A percentile compares a stretch with the other conserved stretches of the same genome.
These are phyloP conservation scores for Arnoldichthys spilopterus DNA, from an alignment of 2,797 vertebrate genomes.

Conservation along the genomic window DNA sequence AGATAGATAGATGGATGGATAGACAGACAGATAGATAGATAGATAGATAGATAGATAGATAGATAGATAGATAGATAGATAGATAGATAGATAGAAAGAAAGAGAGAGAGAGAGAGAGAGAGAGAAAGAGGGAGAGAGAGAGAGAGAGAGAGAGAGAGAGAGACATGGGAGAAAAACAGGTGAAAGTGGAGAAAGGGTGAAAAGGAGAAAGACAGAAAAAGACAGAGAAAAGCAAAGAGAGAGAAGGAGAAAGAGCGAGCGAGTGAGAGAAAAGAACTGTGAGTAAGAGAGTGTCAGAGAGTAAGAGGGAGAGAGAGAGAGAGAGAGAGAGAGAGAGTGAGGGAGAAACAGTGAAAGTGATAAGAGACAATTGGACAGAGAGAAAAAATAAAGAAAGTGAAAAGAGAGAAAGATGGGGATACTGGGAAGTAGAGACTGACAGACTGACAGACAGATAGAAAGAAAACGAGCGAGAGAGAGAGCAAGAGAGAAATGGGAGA, in stretches of 20 bases:
- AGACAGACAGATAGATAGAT: too few relatives aligned
- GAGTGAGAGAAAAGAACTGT: too few relatives aligned
- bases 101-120: background rate
- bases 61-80: too few relatives aligned
- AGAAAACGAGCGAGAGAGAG: too few relatives aligned
- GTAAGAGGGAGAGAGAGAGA: background rate
- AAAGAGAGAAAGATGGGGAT: too few relatives aligned
- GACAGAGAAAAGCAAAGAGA: background rate
- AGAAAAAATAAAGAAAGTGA: too few relatives aligned
- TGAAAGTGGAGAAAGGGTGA: background rate
- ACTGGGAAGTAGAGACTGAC: too few relatives aligned
- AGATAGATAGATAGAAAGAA: too few relatives aligned
- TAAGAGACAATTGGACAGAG: background rate
- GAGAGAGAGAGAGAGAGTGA: background rate
- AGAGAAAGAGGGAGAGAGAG: background rate
- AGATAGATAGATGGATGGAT: too few relatives aligned
- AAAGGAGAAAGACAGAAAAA: background rate
- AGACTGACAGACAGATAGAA: too few relatives aligned
- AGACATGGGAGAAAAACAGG: background rate
- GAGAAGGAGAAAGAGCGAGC: background rate
- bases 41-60: too few relatives aligned
- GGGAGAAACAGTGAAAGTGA: background rate
- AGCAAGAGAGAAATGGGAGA: background rate
- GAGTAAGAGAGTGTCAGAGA: too few relatives aligned
- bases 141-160: background rate